A percentile compares a stretch with the other conserved stretches of the same genome.
Conservation (phyloP, 2,888 invertebrate genomes). For the Cremastinae sp. region DNA sequence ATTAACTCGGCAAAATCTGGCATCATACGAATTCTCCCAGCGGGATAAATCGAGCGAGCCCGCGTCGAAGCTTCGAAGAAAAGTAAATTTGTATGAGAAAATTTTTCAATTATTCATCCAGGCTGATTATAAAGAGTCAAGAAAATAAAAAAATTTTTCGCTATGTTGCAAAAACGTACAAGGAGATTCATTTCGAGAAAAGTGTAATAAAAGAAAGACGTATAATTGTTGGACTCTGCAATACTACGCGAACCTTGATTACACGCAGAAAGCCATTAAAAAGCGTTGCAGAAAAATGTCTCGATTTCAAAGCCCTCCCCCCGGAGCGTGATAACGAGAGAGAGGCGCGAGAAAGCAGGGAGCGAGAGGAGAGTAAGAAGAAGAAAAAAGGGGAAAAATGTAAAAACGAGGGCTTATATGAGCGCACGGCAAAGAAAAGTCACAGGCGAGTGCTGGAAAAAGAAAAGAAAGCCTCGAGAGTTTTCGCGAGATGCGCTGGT, state of each 20-base stretch:
- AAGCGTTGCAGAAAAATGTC: constrained; percentile 14
- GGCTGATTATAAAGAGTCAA: too few relatives aligned
- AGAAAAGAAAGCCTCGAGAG: constrained; percentile 7
- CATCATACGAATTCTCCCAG: too few relatives aligned
- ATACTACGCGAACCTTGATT: not conserved
- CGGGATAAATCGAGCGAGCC: too few relatives aligned
- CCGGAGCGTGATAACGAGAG: not conserved
- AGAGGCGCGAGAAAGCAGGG: not conserved
- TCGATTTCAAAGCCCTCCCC: constrained; percentile 16
- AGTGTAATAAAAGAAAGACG: not conserved
- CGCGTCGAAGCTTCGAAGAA: too few relatives aligned
- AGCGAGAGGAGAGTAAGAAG: constrained; percentile 13
- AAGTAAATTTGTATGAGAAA: too few relatives aligned
- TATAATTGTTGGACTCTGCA: not conserved
- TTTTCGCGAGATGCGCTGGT: constrained; percentile 27
- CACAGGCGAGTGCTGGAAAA: constrained; percentile 11
- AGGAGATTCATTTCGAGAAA: not conserved
- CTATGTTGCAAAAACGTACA: not conserved
- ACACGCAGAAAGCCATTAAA: not conserved
- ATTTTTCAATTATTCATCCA: too few relatives aligned
- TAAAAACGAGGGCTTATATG: not conserved
- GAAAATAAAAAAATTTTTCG: not conserved
- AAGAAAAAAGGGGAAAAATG: constrained; percentile 1
- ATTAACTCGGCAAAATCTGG: too few relatives aligned
- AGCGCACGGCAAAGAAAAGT: not conserved